A percentile compares a stretch with the other conserved stretches of the same genome.
Conservation (phyloP, 2,113 vertebrate genomes). For the Bombycilla garrulus region DNA sequence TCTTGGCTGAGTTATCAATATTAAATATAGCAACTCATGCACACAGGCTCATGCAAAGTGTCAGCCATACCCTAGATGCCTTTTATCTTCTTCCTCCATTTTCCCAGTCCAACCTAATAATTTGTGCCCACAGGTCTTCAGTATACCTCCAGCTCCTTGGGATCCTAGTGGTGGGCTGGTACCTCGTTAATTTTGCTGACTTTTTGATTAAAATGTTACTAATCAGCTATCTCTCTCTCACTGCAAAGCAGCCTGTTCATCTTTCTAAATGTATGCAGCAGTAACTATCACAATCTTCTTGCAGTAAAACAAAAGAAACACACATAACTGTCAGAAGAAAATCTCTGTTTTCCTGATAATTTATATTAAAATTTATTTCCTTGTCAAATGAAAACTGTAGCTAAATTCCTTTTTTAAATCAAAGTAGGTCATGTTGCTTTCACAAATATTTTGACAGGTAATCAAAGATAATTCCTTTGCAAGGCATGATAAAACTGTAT, state of each 20-base stretch:
- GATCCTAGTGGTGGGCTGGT: not conserved
- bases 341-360: not conserved
- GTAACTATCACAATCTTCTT: not conserved
- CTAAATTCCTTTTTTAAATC: not conserved
- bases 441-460: not conserved
- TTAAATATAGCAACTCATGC: not conserved
- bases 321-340: not conserved
- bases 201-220: not conserved
- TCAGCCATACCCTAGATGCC: rapidly evolving
- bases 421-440: not conserved
- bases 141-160: not conserved
- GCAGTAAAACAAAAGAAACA: not conserved
- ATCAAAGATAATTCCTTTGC: not conserved
- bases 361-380: not conserved
- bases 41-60: not conserved
- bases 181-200: not conserved
- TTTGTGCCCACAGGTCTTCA: not conserved
- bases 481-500: not conserved
- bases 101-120: not conserved
- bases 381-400: not conserved
- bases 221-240: not conserved
- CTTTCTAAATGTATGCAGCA: not conserved
- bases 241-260: not conserved
- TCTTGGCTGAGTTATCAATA: not conserved
- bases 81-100: not conserved